phyloP scores from a whole-genome alignment of 2,888 invertebrate genomes.

The Ectropis crepuscularia region DNA sequence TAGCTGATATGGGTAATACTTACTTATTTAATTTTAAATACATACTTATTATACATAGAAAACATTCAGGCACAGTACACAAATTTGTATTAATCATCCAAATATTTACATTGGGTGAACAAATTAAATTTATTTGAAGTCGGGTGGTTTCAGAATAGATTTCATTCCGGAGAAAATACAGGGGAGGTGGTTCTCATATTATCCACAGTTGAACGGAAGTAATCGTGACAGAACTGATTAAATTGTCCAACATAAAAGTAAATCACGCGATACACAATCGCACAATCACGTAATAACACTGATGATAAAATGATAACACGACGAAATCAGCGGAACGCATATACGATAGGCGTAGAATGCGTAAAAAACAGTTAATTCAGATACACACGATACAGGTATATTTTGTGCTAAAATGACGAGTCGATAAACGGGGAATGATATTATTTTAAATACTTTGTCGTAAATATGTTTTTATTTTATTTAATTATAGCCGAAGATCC shows the following conservation, averaged over 20 bases:
- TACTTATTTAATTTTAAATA: no score
- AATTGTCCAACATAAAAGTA: constrained; percentile 7
- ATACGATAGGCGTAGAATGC: not conserved
- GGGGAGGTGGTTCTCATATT: not conserved
- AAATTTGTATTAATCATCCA: no score
- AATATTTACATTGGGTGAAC: no score
- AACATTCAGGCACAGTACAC: no score
- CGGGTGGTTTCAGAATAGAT: no score
- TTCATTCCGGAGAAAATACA: no score
- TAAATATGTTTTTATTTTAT: no score
- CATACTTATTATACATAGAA: no score
- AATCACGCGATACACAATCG: constrained; percentile 7
- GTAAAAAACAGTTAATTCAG: not conserved
- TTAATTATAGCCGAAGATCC: no score
- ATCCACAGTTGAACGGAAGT: not conserved
- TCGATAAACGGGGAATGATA: not conserved
- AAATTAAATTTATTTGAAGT: no score
- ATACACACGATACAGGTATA: not conserved
- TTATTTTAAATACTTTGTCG: no score
- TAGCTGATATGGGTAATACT: no score
- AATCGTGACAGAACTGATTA: not conserved
- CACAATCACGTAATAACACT: constrained; percentile 1
- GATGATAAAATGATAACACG: not conserved
- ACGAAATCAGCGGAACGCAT: not conserved
- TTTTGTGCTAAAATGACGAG: not conserved